A percentile compares a stretch with the other conserved stretches of the same genome.
These are phyloP conservation scores for Aphodius granarius DNA, from an alignment of 2,888 invertebrate species.

Conservation along the genomic window DNA sequence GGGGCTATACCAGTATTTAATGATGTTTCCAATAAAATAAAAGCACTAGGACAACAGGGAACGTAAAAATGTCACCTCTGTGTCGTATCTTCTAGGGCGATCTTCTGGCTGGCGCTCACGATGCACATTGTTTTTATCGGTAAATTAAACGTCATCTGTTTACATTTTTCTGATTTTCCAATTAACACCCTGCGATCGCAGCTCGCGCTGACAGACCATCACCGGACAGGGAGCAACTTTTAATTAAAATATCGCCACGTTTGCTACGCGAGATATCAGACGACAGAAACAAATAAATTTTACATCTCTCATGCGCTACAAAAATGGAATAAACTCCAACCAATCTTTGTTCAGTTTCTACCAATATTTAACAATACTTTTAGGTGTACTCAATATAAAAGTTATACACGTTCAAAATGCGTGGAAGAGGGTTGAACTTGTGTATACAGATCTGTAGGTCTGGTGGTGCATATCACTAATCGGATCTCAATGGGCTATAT, in stretches of 20 bases:
- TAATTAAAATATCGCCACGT: conserved; percentile 6
- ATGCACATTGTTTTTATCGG: conserved; percentile 41
- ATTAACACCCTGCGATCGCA: conserved; percentile 4
- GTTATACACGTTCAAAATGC: background rate
- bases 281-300: background rate
- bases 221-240: conserved; percentile 7
- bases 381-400: background rate
- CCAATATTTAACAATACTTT: background rate
- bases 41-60: background rate
- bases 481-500: conserved; percentile 37
- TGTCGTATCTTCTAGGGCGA: background rate
- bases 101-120: background rate
- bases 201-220: background rate
- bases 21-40: background rate
- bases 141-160: conserved; percentile 42
- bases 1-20: background rate
- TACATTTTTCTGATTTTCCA: conserved; percentile 16
- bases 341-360: too few species aligned
- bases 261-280: background rate
- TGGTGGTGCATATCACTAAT: conserved; percentile 33
- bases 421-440: background rate
- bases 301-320: background rate
- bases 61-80: background rate
- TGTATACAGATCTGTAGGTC: background rate
- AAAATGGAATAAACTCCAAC: too few species aligned